Base-by-base conservation (phyloP, 2,113 vertebrate species). In the Hylia prasina region DNA sequence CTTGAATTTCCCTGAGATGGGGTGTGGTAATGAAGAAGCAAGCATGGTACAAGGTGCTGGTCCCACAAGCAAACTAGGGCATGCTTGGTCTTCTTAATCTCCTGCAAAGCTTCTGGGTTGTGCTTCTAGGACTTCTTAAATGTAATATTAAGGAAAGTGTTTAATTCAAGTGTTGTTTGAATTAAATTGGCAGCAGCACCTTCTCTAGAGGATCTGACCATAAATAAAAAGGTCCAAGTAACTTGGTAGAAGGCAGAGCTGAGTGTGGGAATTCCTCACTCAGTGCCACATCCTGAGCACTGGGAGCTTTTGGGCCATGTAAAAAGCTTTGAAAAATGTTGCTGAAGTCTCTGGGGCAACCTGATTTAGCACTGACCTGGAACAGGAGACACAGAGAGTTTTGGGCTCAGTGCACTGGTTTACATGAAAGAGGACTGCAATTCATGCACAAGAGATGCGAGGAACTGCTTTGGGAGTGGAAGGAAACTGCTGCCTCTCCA, bases 351-450 rank as follows among this genome's bases (percentile, higher is more conserved):
- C 79, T 73, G 71, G 51, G 51, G 80, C 28, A 58, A 12, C 54
- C 76, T 89, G 42, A 83, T 90, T 90, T 92, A 93, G 79, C 82
- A 31, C 30, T 90, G 95, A 83, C 68, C 79, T 94, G 78, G 82
- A 93, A 93, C 54, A 83, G 76, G 21, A 89, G 73, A 51, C 24
- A 4, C 11, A 11, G 35, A 61, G 33, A 60, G 77, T 47, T 91
- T 56, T 93, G 71, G 14, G 47, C 63, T 61, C n/a, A 31, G 53
- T 24, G 44, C 28, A 35, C 39, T 28, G 48, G 57, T 33, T 82
- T 77, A 60, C 11, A 1, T 45, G 17, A 53, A 44, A 54, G 37
- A n/a, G 7, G 72, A 10, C 18, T 73, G 31, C 45, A 69, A 7
- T 53, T 65, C 31, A 15, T 10, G 54, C 33, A 10, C 30, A 57